A percentile compares a stretch with the other conserved stretches of the same genome.
Conservation (phyloP, 2,113 vertebrate genomes). For the Saguinus midas region DNA sequence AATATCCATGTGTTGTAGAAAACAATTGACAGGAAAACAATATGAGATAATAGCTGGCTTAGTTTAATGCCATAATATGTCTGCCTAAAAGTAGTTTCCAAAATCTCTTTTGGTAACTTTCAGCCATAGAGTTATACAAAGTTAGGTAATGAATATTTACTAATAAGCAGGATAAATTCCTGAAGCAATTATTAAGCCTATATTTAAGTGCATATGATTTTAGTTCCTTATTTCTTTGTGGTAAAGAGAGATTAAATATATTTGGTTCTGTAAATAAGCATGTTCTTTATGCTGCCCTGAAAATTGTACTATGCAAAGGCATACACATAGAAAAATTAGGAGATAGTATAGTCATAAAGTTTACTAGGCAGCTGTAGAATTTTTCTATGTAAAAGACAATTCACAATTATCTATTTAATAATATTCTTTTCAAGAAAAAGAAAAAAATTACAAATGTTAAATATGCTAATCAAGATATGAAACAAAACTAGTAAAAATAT, state of each 20-base stretch:
- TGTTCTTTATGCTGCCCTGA: not conserved
- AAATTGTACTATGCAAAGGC: not conserved
- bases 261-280: not conserved
- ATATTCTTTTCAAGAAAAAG: not conserved
- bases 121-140: not conserved
- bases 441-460: not conserved
- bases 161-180: not conserved
- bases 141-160: not conserved
- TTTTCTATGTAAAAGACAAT: not conserved
- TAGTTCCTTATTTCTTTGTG: not conserved
- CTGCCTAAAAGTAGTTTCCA: not conserved
- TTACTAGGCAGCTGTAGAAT: not conserved
- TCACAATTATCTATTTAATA: not conserved
- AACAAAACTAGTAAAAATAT: not conserved
- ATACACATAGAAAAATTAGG: not conserved
- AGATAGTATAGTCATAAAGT: not conserved
- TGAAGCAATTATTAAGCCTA: not conserved
- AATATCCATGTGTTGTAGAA: not conserved
- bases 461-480: not conserved
- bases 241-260: not conserved
- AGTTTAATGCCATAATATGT: not conserved
- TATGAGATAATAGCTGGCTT: too few relatives aligned
- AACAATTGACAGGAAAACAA: not conserved
- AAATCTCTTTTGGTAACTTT: not conserved
- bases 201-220: not conserved